Evolutionary conservation across 23 tunicate species (phyloP), one percentile per base, ranked within the genome.

Genomic region (Pegea sp.): DNA sequence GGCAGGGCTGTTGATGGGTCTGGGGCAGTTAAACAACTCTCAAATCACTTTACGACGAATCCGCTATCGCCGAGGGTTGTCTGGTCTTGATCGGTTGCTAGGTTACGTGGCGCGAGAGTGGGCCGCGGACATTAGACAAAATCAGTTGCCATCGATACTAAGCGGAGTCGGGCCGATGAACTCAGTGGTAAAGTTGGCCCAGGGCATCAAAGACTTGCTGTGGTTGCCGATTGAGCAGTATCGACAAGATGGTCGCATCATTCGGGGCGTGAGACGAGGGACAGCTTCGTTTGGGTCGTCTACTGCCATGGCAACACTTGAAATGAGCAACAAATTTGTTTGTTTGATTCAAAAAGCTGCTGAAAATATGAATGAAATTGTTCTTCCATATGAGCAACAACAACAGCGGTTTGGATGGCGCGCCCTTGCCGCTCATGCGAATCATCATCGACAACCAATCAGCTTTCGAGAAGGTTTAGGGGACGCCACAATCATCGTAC

Each of bases 131-230:
- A 89, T 89, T 22, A 56, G 64, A 27, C 68, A 63, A 30, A 89
- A 89, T 62, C 98, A 89, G 46, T 42, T 89, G 28, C 91, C 98
- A 16, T 62, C 74, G 8, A 77, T 89, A 29, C 56, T 89, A 49
- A 91, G 98, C 18, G 98, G 98, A 0, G 98, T 89, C 28, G 98
- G 98, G 4, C 98, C 98, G 8, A 28, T 89, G 52, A 72, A 89
- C 56, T 89, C 98, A 0, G 72, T 89, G 27, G 70, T 62, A 18
- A 81, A 89, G 53, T 62, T 91, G 19, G 67, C 72, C 44, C 70
- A 67, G 63, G 91, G 99, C 28, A 62, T 91, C 24, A 54, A 63
- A 22, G 99, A 91, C 43, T 56, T 91, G 26, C 56, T 91, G 1
- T 71, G 66, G 71, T 34, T 81, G 3, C 99, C 99, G 5, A 78